Conservation (phyloP, 2,113 vertebrate species). For the Cephalopterus ornatus region DNA sequence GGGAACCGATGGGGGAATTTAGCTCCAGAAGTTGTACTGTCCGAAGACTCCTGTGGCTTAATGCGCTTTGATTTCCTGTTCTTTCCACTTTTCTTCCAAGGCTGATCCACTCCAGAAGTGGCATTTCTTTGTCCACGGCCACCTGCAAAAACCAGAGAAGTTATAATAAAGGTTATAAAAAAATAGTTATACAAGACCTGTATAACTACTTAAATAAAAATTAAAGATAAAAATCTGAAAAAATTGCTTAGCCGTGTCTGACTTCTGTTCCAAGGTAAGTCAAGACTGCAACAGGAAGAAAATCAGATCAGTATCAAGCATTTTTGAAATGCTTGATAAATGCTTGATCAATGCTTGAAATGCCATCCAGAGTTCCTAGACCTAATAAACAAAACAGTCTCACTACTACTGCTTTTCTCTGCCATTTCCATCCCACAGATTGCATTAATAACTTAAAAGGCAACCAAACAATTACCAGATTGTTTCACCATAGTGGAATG, state of each 20-base stretch:
- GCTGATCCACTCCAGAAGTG: slow-evolving; percentile 41
- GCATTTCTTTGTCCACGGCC: slow-evolving; percentile 52
- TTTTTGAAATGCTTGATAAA: not conserved
- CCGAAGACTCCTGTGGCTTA: slow-evolving; percentile 85
- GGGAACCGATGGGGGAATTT: slow-evolving; percentile 76
- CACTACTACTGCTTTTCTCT: not conserved
- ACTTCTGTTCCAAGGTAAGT: not conserved
- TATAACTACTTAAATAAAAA: not conserved
- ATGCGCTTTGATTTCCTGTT: slow-evolving; percentile 84
- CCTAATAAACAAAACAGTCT: not conserved
- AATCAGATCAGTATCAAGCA: not conserved
- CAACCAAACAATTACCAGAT: not conserved
- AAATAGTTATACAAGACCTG: not conserved
- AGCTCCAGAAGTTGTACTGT: slow-evolving; percentile 81
- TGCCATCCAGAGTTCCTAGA: not conserved
- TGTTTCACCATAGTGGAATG: not conserved
- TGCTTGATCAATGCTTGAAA: not conserved
- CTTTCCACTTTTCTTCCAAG: slow-evolving; percentile 77
- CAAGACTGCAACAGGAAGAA: not conserved
- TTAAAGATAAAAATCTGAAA: not conserved
- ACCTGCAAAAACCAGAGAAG: not conserved
- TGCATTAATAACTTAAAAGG: not conserved
- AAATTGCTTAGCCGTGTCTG: not conserved
- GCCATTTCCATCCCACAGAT: not conserved
- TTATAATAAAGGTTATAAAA: not conserved